Evolutionary conservation across 2,888 invertebrate species (phyloP), one percentile per base, ranked within the genome.

Genomic region (Rugalucina vietnamica): DNA sequence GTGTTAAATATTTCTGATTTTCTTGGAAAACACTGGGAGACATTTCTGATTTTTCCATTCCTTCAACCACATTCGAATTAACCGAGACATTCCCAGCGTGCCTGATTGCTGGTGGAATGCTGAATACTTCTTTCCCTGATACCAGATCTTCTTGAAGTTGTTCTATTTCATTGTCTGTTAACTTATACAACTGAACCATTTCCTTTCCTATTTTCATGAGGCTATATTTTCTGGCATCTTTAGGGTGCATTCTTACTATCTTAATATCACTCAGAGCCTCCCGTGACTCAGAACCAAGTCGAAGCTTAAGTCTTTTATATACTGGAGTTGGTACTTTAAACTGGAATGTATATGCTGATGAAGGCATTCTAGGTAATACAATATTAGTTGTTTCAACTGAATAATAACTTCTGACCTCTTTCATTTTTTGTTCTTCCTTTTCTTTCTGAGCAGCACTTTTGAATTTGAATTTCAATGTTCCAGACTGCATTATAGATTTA

Each of bases 211-310:
- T 93, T 84, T 93, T 93, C 29, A 93, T 73, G 79, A 93, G 80
- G 75, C 93, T 93, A 85, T 93, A 93, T 65, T 90, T 89, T 32
- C 93, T 87, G 2, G 93, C 93, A 90, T 93, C 93, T 90, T 89
- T 93, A 18, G 93, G 93, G 79, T 93, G 93, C 92, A 93, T 92
- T 71, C 92, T 89, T 21, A 93, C 92, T 65, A 91, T 70, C 50
- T 88, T 88, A 10, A 91, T 65, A 27, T 88, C 78, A 73, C 34
- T 77, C 29, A 50, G 54, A 3, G 54, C 12, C 27, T 74, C 69
- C 37, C 18, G n/a, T 24, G 24, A 24, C 18, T 27, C 27, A 37
- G 37, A 60, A 29, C 73, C 81, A 34, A 75, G 70, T 84, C 76
- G 82, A 36, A 91, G 86, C 80, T 92, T 92, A 36, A 92, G 74